Percentiles rank a stretch among this genome's conserved stretches.
Conservation (phyloP, 2,113 vertebrate genomes). For the Aleadryas rufinucha region DNA sequence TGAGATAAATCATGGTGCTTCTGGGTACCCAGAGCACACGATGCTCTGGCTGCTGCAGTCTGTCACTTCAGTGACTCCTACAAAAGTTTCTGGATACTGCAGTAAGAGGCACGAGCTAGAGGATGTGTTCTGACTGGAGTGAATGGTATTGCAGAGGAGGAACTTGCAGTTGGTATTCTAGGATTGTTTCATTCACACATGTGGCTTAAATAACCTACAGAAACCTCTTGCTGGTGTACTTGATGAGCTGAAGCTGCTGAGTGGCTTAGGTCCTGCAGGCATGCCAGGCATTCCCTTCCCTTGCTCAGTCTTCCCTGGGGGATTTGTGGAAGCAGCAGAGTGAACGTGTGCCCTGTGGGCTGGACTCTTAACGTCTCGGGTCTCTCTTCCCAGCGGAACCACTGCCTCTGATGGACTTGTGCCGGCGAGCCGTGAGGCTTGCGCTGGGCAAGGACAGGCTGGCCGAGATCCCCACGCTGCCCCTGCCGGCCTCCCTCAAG, state of each 20-base stretch:
- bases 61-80: not conserved
- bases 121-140: not conserved
- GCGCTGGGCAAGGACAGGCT: constrained; percentile 92
- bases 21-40: not conserved
- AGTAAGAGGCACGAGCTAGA: not conserved
- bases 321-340: not conserved
- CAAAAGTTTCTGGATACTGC: not conserved
- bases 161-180: too few relatives aligned
- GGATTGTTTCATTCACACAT: not conserved
- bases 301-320: not conserved
- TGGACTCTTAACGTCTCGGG: not conserved
- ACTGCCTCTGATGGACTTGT: constrained; percentile 95
- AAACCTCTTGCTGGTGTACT: not conserved
- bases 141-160: not conserved
- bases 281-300: not conserved
- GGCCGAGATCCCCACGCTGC: constrained; percentile 86
- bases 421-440: constrained; percentile 89
- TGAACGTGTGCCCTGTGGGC: too few relatives aligned
- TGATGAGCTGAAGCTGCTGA: not conserved
- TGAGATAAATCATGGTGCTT: not conserved
- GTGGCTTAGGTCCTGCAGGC: not conserved
- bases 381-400: constrained; percentile 83
- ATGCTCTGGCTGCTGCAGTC: not conserved
- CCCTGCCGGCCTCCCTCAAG: constrained; percentile 94
- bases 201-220: not conserved